phyloP scores from a whole-genome alignment of 1,140 invertebrate genomes.

The Uloborus diversus region DNA sequence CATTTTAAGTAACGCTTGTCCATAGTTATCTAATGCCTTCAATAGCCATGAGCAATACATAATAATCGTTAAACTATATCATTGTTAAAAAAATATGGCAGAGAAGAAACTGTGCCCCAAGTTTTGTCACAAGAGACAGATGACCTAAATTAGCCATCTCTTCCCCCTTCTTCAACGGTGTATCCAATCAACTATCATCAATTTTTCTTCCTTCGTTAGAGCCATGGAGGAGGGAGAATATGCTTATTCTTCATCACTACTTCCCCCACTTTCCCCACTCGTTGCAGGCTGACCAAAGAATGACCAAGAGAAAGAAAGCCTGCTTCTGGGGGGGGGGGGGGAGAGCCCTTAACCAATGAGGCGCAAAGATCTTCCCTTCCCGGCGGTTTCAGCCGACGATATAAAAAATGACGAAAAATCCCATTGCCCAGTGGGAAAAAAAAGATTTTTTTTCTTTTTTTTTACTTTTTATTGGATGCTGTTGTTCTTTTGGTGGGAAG shows the following conservation, averaged over 20 bases:
- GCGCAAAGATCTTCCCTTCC: constrained; percentile 28
- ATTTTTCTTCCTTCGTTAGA: constrained; percentile 1
- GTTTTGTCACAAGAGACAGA: constrained; percentile 20
- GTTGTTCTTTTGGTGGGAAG: constrained; percentile 51
- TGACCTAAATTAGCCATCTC: constrained; percentile 23
- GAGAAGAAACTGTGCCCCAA: too few species aligned
- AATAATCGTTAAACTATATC: too few species aligned
- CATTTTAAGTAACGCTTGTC: too few species aligned
- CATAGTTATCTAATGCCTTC: too few species aligned
- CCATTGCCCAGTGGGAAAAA: constrained; percentile 21
- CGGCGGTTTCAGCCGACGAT: background rate
- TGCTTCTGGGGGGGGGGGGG: background rate
- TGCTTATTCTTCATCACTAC: constrained; percentile 41
- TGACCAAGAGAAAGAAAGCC: constrained; percentile 13
- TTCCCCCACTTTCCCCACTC: background rate
- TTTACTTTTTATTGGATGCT: constrained; percentile 8
- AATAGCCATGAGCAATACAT: too few species aligned
- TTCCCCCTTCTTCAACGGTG: background rate
- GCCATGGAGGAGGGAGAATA: constrained; percentile 10
- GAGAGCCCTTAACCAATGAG: constrained; percentile 39
- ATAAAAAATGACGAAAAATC: constrained; percentile 26
- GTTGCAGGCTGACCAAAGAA: constrained; percentile 39
- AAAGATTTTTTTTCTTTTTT: constrained; percentile 13
- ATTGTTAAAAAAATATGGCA: too few species aligned
- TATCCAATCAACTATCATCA: constrained; percentile 22